Base-by-base conservation (phyloP, 2,888 invertebrate genomes). In the Polylopha cassiicola region DNA sequence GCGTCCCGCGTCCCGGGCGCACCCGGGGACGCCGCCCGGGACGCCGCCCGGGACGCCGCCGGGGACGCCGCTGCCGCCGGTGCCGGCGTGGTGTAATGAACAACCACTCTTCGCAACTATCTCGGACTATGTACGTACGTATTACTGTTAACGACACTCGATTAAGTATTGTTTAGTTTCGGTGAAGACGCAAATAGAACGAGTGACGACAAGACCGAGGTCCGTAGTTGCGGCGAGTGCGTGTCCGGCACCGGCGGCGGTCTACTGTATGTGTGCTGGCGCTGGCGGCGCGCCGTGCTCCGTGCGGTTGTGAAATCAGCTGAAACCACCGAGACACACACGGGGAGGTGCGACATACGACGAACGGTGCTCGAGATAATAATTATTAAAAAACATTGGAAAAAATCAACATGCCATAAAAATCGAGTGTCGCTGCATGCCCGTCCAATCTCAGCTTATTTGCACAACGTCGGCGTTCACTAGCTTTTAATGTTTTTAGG, bases 391-490 rank as follows among this genome's bases (percentile, higher is more conserved):
- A 48, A 44, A 51, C 47, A 51, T 49, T 30, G 52, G 47, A 55
- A 52, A 51, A 58, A 59, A 52, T 52, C 42, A n/a, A 56, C 74
- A 79, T 79, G 80, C 77, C 55, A 37, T 44, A 51, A 56, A 49
- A 59, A 37, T 43, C 44, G 47, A 47, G 47, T 47, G 51, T 52
- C 54, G 44, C 65, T 69, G 79, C 67, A 66, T 78, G 79, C 72
- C 79, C 77, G 78, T 75, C 77, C 80, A 73, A 79, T 81, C 73
- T 80, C 81, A 80, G 82, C 78, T 76, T 71, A 78, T 78, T 78
- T 74, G 55, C 78, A 80, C 81, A 77, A 74, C 75, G 39, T 44
- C n/a, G n/a, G 21, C 28, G 15, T 21, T 21, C 17, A 11, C n/a
- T 29, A 43, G 41, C 43, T 8, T 8, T 37, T 39, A 26, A 17